Evolutionary conservation across 2,113 vertebrate species (phyloP).

Genomic region (Erythrocebus patas): DNA sequence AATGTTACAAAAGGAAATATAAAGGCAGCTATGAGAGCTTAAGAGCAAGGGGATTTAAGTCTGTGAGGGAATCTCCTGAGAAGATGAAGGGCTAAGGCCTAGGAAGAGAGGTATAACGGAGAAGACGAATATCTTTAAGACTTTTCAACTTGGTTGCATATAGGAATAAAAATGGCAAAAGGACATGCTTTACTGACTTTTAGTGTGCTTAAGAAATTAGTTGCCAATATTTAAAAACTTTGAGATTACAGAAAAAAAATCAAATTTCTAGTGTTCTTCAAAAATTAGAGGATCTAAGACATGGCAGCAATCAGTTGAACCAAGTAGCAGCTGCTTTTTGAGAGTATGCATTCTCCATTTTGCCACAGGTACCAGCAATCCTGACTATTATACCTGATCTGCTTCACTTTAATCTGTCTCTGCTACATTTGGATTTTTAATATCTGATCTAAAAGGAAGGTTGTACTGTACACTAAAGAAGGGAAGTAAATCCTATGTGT

Average conservation of each 20-base stretch:
- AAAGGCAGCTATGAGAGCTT: background rate
- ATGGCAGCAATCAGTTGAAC: background rate
- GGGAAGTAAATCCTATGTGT: background rate
- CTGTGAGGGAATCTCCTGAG: background rate
- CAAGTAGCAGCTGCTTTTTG: background rate
- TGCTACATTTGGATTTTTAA: background rate
- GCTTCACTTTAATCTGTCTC: background rate
- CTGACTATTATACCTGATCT: background rate
- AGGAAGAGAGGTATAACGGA: background rate
- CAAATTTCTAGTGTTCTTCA: background rate
- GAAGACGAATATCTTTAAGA: background rate
- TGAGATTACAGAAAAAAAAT: background rate
- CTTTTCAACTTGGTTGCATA: background rate
- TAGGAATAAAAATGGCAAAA: background rate
- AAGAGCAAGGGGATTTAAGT: background rate
- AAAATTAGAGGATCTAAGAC: background rate
- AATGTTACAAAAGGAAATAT: background rate
- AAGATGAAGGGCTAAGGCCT: background rate
- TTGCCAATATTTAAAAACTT: background rate
- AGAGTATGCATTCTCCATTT: background rate
- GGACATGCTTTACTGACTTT: background rate
- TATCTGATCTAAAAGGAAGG: background rate
- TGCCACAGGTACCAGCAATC: background rate
- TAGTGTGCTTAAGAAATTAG: background rate
- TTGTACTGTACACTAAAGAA: background rate